Evolutionary conservation across 1,140 invertebrate species (phyloP), one percentile per base, ranked within the genome.

Genomic region (Lepidotrigona ventralis): DNA sequence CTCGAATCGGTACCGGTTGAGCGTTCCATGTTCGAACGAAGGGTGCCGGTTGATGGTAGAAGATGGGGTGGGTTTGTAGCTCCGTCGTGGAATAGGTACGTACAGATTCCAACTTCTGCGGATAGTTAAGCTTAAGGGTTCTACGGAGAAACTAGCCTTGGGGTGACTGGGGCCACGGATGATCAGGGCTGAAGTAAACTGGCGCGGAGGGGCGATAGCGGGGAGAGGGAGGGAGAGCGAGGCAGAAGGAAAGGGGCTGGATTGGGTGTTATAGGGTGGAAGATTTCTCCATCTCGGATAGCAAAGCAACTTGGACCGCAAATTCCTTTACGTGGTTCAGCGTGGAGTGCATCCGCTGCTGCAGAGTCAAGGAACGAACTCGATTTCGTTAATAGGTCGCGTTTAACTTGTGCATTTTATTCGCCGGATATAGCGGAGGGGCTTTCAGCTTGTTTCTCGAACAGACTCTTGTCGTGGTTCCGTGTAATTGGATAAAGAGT

Each of bases 91-190:
- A 81, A 71, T 85, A 85, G 85, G 80, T 90, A 88, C 89, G 85
- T 85, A 88, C 89, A 88, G 88, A 91, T 90, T 90, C 88, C 88
- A 90, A 91, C 88, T 91, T 90, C 80, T 88, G 85, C 84, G 86
- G 90, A 90, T 91, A 91, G 90, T 91, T 91, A 84, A 90, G 90
- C 90, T 90, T 90, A 90, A 90, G 89, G 90, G 90, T 89, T 90
- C 81, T 88, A 83, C 83, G 88, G 88, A 89, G 88, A 84, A 90
- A 88, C 89, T 90, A 90, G 85, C 88, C 87, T 90, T 90, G 85
- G 88, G 90, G 87, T 86, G 87, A 88, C 90, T 83, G 88, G 88
- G 84, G 88, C 88, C 87, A 88, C 79, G 88, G 86, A 90, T 90
- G 89, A 90, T 90, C 90, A 88, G 86, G 86, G 87, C 86, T 82